Evolutionary conservation across 2,113 vertebrate genomes (phyloP).

Genomic region (Lathamus discolor): DNA sequence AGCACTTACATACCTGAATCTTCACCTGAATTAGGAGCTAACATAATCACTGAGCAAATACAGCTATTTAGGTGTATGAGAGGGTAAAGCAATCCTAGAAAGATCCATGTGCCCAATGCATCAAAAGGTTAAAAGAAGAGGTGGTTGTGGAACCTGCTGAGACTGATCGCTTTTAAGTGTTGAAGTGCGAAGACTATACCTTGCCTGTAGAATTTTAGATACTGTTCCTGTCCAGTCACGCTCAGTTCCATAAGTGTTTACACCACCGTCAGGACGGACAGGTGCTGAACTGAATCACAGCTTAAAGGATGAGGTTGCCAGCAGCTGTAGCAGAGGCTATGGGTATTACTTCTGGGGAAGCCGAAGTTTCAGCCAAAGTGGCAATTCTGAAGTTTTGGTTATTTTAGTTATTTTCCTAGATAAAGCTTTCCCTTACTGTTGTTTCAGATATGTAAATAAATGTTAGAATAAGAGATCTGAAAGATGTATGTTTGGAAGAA

Average conservation of each 20-base stretch:
- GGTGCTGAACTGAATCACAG: not conserved
- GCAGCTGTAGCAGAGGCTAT: not conserved
- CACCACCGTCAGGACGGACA: not conserved
- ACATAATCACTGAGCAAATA: not conserved
- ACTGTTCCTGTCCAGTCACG: rapidly evolving
- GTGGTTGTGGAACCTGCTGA: not conserved
- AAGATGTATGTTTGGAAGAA: not conserved
- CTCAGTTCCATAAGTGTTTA: not conserved
- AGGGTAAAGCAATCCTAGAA: not conserved
- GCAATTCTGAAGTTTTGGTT: not conserved
- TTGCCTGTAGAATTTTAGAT: not conserved
- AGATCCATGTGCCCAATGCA: rapidly evolving
- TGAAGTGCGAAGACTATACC: not conserved
- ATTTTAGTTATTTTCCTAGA: not conserved
- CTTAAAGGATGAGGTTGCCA: not conserved
- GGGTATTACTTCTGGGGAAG: not conserved
- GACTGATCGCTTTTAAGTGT: not conserved
- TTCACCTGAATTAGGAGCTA: not conserved
- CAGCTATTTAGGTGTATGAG: not conserved
- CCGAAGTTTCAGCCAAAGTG: not conserved
- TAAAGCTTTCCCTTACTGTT: not conserved
- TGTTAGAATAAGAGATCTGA: not conserved
- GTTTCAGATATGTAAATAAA: not conserved
- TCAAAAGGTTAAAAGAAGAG: not conserved
- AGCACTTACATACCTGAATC: not conserved